Percentiles rank a stretch among this genome's conserved stretches.
Conservation (phyloP, 53 echinoderm and acorn worm genomes). For the Hippasteria phrygiana region DNA sequence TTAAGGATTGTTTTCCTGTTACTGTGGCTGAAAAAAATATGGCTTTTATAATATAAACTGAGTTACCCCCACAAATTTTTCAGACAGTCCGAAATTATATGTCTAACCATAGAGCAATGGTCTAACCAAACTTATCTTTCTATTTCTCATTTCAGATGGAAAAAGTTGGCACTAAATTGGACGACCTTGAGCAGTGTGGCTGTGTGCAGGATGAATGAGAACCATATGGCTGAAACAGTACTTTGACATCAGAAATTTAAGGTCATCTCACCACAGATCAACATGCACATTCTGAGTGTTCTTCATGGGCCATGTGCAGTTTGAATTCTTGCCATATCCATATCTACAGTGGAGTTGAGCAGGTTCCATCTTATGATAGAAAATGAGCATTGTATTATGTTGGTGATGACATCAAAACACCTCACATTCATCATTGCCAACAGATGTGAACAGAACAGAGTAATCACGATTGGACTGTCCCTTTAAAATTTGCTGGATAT, state of each 20-base stretch:
- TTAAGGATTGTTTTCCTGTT: too few relatives aligned
- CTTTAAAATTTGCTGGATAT: constrained; percentile 1
- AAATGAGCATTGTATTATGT: too few relatives aligned
- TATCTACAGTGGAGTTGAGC: too few relatives aligned
- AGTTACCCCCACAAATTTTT: background rate
- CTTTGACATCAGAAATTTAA: constrained; percentile 10
- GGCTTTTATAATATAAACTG: too few relatives aligned
- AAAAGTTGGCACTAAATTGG: constrained; percentile 55
- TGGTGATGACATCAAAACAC: background rate
- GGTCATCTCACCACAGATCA: background rate
- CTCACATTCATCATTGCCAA: background rate
- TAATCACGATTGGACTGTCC: background rate
- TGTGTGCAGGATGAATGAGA: constrained; percentile 42
- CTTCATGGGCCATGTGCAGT: too few relatives aligned
- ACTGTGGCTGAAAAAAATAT: too few relatives aligned
- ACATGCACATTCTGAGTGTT: too few relatives aligned
- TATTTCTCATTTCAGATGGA: constrained; percentile 20
- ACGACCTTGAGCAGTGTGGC: constrained; percentile 37
- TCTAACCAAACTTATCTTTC: background rate
- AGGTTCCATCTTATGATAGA: too few relatives aligned
- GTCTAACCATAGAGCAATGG: too few relatives aligned
- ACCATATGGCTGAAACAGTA: constrained; percentile 27
- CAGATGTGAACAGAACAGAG: background rate
- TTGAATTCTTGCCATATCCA: too few relatives aligned
- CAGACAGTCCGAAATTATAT: background rate